Percentiles rank a stretch among this genome's conserved stretches.
These are phyloP conservation scores for Eonycteris spelaea DNA, from an alignment of 2,113 vertebrate genomes.

Conservation along the genomic window DNA sequence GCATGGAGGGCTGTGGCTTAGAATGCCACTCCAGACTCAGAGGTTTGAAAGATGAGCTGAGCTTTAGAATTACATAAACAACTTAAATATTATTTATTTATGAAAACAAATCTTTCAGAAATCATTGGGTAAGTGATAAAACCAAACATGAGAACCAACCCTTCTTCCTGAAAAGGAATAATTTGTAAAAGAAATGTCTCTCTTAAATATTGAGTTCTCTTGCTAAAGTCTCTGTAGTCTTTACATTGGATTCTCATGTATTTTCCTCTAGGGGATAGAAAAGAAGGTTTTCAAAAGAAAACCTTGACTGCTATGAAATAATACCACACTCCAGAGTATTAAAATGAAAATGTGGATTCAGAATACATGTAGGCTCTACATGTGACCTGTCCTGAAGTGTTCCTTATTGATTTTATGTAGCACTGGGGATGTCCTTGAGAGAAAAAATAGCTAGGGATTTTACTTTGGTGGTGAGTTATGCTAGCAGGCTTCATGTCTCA, in stretches of 20 bases:
- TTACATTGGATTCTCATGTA: background rate
- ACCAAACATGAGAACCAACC: background rate
- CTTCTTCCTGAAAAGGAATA: conserved; percentile 2
- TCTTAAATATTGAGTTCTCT: background rate
- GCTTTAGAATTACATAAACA: background rate
- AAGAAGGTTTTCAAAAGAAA: background rate
- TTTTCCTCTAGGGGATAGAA: background rate
- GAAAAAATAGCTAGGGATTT: conserved; percentile 75
- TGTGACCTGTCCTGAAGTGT: background rate
- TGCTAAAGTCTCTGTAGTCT: background rate
- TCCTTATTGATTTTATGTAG: conserved; percentile 53
- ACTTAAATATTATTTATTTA: conserved; percentile 30
- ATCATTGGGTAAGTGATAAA: background rate
- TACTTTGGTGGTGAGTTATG: conserved; percentile 76
- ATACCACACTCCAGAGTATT: background rate
- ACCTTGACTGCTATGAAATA: background rate
- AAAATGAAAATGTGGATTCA: background rate
- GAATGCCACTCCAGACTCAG: background rate
- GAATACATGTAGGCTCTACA: background rate
- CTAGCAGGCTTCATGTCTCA: conserved; percentile 72
- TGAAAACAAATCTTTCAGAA: background rate
- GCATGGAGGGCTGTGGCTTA: background rate
- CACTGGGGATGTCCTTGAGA: conserved; percentile 75
- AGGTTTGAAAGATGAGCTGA: background rate
- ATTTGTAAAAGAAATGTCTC: background rate